phyloP scores from a whole-genome alignment of 2,797 vertebrate genomes.

The Semaprochilodus insignis region DNA sequence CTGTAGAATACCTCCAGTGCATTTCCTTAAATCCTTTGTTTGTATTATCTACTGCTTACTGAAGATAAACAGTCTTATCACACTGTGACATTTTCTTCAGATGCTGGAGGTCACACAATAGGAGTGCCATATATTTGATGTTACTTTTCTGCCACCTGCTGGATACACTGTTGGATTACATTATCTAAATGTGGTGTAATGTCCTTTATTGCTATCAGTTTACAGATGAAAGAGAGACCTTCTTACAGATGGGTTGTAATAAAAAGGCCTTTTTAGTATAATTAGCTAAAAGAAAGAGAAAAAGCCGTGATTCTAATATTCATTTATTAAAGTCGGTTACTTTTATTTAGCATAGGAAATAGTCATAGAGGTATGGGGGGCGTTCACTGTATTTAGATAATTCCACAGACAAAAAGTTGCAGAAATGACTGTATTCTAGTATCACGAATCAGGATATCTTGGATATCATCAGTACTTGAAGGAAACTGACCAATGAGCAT shows the following conservation, averaged over 20 bases:
- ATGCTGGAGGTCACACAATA: neutral
- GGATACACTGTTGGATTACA: constrained; percentile 39
- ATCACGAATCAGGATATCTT: too few species aligned
- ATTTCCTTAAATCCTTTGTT: neutral
- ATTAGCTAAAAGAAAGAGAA: too few species aligned
- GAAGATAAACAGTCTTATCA: constrained; percentile 9
- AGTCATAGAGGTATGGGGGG: too few species aligned
- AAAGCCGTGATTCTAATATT: too few species aligned
- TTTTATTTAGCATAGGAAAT: too few species aligned
- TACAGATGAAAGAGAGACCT: neutral
- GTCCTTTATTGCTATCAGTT: neutral
- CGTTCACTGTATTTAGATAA: neutral
- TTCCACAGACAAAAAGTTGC: neutral
- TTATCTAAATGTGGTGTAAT: neutral
- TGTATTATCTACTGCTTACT: neutral
- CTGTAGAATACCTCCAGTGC: neutral
- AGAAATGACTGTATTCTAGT: too few species aligned
- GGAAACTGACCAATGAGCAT: too few species aligned
- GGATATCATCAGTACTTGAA: too few species aligned
- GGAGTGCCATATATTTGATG: neutral
- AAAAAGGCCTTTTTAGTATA: too few species aligned
- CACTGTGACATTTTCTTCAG: constrained; percentile 42
- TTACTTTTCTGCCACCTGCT: constrained; percentile 69
- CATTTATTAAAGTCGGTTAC: too few species aligned
- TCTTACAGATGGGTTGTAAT: neutral